Conservation (phyloP, 2,797 vertebrate species). For the Australoheros facetus region DNA sequence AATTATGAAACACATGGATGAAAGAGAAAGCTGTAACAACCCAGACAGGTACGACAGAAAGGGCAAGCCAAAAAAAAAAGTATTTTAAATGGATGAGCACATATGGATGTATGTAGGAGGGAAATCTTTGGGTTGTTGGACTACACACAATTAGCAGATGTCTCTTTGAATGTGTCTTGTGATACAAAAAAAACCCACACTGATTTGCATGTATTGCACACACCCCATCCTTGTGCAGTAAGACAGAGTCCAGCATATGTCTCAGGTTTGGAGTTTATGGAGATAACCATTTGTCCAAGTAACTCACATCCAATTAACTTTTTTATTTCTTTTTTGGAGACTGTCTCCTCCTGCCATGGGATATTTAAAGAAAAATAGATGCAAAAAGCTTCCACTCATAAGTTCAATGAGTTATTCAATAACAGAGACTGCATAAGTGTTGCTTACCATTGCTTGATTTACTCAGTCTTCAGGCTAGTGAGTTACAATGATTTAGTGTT, state of each 20-base stretch:
- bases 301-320: background rate
- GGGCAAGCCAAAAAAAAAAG: background rate
- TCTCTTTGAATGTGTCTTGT: background rate
- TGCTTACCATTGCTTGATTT: conserved; percentile 30
- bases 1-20: conserved; percentile 17
- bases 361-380: conserved; percentile 18
- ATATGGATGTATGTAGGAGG: background rate
- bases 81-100: conserved; percentile 14
- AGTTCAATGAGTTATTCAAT: conserved; percentile 2
- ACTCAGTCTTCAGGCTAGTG: conserved; percentile 4
- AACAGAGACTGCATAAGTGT: conserved; percentile 11
- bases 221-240: background rate
- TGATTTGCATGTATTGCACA: background rate
- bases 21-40: conserved; percentile 10
- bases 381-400: conserved; percentile 15
- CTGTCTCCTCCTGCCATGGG: background rate
- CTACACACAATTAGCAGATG: background rate
- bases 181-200: background rate
- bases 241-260: background rate
- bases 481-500: conserved; percentile 26
- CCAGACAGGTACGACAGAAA: conserved; percentile 9
- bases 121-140: background rate
- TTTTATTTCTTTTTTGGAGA: background rate
- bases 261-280: background rate
- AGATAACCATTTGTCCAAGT: background rate